A percentile compares a stretch with the other conserved stretches of the same genome.
These are phyloP conservation scores for Drosophila sturtevanti DNA, from an alignment of 1,140 invertebrate species.

Conservation along the genomic window DNA sequence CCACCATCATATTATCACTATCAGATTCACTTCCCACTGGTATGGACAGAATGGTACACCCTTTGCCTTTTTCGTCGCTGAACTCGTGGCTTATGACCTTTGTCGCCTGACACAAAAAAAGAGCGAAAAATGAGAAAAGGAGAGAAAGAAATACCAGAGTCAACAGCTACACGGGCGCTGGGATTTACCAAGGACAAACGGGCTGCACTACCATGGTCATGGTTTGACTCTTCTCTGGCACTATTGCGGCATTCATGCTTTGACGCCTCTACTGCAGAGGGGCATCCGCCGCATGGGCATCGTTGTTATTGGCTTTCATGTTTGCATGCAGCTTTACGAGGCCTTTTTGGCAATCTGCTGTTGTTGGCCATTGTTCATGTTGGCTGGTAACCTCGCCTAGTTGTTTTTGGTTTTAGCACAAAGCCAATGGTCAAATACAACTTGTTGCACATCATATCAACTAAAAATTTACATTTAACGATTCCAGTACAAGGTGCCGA, in stretches of 20 bases:
- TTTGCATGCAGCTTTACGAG: slow-evolving; percentile 56
- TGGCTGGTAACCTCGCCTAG: slow-evolving; percentile 36
- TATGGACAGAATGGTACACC: slow-evolving; percentile 4
- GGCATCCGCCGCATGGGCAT: slow-evolving; percentile 15
- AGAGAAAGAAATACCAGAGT: slow-evolving; percentile 30
- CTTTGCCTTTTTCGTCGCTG: slow-evolving; percentile 23
- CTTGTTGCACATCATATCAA: slow-evolving; percentile 39
- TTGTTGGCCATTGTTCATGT: slow-evolving; percentile 37
- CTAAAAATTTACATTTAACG: slow-evolving; percentile 31
- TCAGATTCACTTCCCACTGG: background rate
- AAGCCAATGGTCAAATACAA: slow-evolving; percentile 35
- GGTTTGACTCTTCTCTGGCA: slow-evolving; percentile 15
- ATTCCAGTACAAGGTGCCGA: too few species aligned
- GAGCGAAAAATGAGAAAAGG: slow-evolving; percentile 5
- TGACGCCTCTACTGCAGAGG: slow-evolving; percentile 46
- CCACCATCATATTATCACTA: background rate
- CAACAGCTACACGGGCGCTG: slow-evolving; percentile 18
- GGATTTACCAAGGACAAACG: slow-evolving; percentile 43
- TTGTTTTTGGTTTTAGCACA: slow-evolving; percentile 22
- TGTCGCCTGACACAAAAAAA: slow-evolving; percentile 15
- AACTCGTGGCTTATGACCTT: slow-evolving; percentile 58
- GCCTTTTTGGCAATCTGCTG: slow-evolving; percentile 50
- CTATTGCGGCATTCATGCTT: slow-evolving; percentile 29
- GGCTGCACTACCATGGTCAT: slow-evolving; percentile 32
- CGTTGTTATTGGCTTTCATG: slow-evolving; percentile 48